Base-by-base conservation (phyloP, 2,113 vertebrate species). In the Ptilorrhoa leucosticta region DNA sequence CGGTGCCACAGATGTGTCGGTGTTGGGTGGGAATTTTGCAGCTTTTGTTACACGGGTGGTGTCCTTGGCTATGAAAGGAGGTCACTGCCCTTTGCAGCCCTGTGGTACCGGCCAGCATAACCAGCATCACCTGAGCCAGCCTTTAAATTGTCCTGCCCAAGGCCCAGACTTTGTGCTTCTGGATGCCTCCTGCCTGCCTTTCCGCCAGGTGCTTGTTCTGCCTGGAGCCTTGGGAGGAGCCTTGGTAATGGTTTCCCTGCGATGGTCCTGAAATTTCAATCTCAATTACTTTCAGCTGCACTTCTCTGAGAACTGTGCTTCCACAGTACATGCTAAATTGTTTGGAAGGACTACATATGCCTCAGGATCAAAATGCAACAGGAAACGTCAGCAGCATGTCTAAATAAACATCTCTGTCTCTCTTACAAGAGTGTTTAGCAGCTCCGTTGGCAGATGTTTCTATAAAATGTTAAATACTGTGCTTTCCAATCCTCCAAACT, bases 391-490 rank as follows among this genome's bases (percentile, higher is more conserved):
- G 90, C 91, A 90, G 86, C 85, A 79, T 78, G 94, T 96, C 96
- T 93, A 95, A 96, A 95, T 88, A 96, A 97, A 95, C 92, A 92
- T 92, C 92, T 93, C 90, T 89, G 79, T 91, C 79, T 94, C 90
- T 90, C 83, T 63, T 96, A 78, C 65, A 68, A 90, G 93, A 93
- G 88, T 56, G 83, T 94, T 94, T 85, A 95, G 92, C 92, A 89
- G 93, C 90, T 94, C 86, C 19, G 76, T 75, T 95, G 92, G 80
- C 93, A 97, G 96, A 96, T 97, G 96, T 96, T 96, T 92, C 93
- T 86, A 96, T 96, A 93, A 97, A 96, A 97, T 95, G 90, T 96
- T 97, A 97, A 96, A 93, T 87, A 94, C 86, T 57, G 10, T 90
- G 93, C 60, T 93, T 94, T 92, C 85, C 92, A 93, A 88, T 83